These are phyloP conservation scores for Chaetogeoica ovagalla DNA, from an alignment of 2,888 invertebrate genomes.

Conservation along the genomic window DNA sequence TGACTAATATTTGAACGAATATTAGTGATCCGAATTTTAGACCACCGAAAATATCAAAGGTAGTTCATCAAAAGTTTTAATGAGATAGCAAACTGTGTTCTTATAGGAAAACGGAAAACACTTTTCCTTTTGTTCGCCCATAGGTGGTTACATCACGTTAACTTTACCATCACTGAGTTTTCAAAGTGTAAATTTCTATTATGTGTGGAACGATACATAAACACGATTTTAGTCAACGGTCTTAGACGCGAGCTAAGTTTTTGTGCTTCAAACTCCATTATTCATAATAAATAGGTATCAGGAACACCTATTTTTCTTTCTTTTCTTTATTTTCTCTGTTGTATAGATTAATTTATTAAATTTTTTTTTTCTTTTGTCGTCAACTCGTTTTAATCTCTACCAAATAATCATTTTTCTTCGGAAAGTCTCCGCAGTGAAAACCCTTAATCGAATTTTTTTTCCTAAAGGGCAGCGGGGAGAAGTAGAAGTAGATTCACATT, in stretches of 20 bases:
- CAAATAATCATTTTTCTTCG: slow-evolving; percentile 47
- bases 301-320: slow-evolving; percentile 29
- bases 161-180: slow-evolving; percentile 29
- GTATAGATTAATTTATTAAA: slow-evolving; percentile 39
- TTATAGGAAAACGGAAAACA: slow-evolving; percentile 11
- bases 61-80: not conserved
- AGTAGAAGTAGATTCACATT: slow-evolving; percentile 40
- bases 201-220: not conserved
- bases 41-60: not conserved
- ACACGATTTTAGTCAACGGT: not conserved
- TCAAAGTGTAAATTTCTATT: slow-evolving; percentile 11
- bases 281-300: slow-evolving; percentile 37
- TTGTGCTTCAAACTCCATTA: not conserved
- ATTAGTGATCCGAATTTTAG: not conserved
- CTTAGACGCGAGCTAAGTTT: slow-evolving; percentile 13
- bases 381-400: slow-evolving; percentile 42
- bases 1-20: not conserved
- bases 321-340: too few species aligned
- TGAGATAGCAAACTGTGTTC: not conserved
- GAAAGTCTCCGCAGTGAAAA: slow-evolving; percentile 31
- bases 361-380: slow-evolving; percentile 37
- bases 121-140: slow-evolving; percentile 10
- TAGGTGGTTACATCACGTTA: not conserved
- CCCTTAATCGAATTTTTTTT: slow-evolving; percentile 48
- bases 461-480: not conserved